These are phyloP conservation scores for Chrysolophus pictus DNA, from an alignment of 2,797 vertebrate species.

Conservation along the genomic window DNA sequence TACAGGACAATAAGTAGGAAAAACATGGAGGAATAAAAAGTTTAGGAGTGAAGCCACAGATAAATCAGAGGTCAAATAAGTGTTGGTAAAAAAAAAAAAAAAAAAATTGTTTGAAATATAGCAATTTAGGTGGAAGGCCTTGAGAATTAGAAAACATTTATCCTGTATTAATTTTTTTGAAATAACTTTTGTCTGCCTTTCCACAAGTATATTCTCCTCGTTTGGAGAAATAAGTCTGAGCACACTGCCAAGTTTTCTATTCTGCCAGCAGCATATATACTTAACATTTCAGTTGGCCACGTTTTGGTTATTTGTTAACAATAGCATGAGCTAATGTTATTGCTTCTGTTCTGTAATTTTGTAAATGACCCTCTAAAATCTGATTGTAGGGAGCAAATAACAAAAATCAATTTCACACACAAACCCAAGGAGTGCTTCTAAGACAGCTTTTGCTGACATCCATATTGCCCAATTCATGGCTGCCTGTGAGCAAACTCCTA, in stretches of 20 bases:
- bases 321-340: background rate
- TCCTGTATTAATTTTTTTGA: background rate
- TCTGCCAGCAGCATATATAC: background rate
- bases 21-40: background rate
- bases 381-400: background rate
- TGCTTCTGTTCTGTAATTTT: background rate
- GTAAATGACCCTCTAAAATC: background rate
- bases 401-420: background rate
- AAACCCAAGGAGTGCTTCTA: background rate
- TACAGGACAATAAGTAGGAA: background rate
- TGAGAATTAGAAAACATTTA: background rate
- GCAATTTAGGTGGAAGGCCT: background rate
- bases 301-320: background rate
- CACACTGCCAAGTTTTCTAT: background rate
- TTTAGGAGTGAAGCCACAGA: background rate
- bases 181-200: background rate
- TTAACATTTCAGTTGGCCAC: background rate
- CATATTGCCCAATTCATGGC: background rate
- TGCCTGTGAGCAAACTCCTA: background rate
- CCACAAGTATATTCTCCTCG: background rate
- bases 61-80: background rate
- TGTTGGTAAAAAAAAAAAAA: background rate
- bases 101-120: background rate
- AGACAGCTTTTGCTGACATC: background rate
- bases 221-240: background rate